Percentiles rank a stretch among this genome's conserved stretches.
These are phyloP conservation scores for Halictus ligatus DNA, from an alignment of 2,888 invertebrate genomes.

Conservation along the genomic window DNA sequence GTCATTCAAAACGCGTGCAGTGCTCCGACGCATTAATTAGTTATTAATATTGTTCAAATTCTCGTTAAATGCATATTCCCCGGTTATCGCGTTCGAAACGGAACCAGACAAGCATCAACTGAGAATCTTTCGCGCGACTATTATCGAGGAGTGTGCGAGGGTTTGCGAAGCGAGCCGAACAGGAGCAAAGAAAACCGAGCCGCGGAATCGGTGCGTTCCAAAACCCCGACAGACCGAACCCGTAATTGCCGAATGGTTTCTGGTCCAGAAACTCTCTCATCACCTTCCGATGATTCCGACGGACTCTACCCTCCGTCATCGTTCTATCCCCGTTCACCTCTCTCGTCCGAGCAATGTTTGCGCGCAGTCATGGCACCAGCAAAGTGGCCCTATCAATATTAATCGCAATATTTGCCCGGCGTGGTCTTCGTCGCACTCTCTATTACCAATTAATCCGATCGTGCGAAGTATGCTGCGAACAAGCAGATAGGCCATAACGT, in stretches of 20 bases:
- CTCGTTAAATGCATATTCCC: too few relatives aligned
- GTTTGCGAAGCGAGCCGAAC: not conserved
- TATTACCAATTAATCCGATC: constrained; percentile 84
- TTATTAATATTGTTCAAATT: not conserved
- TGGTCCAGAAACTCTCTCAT: constrained; percentile 32
- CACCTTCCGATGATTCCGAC: constrained; percentile 31
- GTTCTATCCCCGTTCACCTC: constrained; percentile 43
- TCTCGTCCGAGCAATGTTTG: constrained; percentile 48
- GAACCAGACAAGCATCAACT: not conserved
- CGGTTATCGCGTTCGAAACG: not conserved
- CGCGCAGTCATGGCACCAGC: constrained; percentile 64
- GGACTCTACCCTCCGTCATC: constrained; percentile 24
- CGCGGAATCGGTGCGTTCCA: not conserved
- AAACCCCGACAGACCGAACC: not conserved
- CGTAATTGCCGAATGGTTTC: not conserved
- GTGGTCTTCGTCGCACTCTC: constrained; percentile 77
- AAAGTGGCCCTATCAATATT: constrained; percentile 82
- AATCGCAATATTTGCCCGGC: constrained; percentile 80
- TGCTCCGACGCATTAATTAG: too few relatives aligned
- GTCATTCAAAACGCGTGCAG: too few relatives aligned
- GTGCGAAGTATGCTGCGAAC: constrained; percentile 83
- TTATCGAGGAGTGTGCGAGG: not conserved
- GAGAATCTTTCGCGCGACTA: not conserved
- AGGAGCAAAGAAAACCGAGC: not conserved
- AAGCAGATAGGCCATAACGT: constrained; percentile 73